phyloP scores from a whole-genome alignment of 2,888 invertebrate species.

The Dromius quadrimaculatus region DNA sequence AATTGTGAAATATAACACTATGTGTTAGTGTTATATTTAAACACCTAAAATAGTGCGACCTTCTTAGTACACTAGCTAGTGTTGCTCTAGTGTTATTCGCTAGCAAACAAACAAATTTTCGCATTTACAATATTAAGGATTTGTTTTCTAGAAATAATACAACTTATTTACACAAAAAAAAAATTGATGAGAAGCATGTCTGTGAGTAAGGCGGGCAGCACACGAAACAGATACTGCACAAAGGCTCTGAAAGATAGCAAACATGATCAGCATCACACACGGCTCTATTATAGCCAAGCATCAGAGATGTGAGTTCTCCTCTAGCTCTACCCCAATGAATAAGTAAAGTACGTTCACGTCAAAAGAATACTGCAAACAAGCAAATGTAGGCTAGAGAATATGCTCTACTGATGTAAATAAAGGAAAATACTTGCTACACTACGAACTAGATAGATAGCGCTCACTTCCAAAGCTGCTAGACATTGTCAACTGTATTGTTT shows the following conservation, averaged over 20 bases:
- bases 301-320: slow-evolving; percentile 21
- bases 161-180: no score
- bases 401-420: slow-evolving; percentile 40
- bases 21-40: no score
- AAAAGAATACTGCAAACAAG: slow-evolving; percentile 30
- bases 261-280: slow-evolving; percentile 38
- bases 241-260: slow-evolving; percentile 40
- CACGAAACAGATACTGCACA: slow-evolving; percentile 10
- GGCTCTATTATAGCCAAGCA: slow-evolving; percentile 39
- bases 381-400: slow-evolving; percentile 33
- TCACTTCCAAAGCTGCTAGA: slow-evolving; percentile 41
- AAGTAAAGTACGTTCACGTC: slow-evolving; percentile 13
- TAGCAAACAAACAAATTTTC: no score
- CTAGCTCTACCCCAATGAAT: slow-evolving; percentile 30
- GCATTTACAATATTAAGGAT: no score
- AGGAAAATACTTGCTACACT: slow-evolving; percentile 41
- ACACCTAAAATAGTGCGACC: no score
- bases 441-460: slow-evolving; percentile 49
- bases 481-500: slow-evolving; percentile 10
- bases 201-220: not conserved
- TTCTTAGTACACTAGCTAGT: no score
- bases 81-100: no score
- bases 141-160: no score
- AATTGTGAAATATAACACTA: no score
- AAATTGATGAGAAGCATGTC: no score